Evolutionary conservation across 1,140 invertebrate species (phyloP).

Genomic region (Cryptotermes secundus): DNA sequence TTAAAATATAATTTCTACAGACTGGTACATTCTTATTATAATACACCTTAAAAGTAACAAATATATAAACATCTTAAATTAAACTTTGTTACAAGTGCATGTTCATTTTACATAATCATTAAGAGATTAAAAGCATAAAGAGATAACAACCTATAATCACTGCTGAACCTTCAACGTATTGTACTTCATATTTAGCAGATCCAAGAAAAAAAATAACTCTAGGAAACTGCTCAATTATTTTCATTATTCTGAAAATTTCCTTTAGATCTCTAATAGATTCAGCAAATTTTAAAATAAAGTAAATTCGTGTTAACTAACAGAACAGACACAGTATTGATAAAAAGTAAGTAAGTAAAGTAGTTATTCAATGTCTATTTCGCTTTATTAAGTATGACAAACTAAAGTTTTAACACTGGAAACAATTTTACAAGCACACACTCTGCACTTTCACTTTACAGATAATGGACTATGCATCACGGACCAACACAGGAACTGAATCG

Average conservation of each 20-base stretch:
- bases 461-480: neutral
- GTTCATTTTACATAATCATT: neutral
- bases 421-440: neutral
- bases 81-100: neutral
- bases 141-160: neutral
- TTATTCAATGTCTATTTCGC: neutral
- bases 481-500: neutral
- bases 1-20: slow-evolving; percentile 3
- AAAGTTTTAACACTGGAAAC: neutral
- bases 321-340: neutral
- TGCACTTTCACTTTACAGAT: neutral
- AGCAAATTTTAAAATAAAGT: neutral
- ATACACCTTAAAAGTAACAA: neutral
- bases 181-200: neutral
- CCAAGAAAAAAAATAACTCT: neutral
- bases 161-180: neutral
- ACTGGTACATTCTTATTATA: neutral
- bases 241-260: neutral
- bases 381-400: neutral
- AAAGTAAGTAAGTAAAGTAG: too few relatives aligned
- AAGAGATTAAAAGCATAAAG: neutral
- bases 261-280: neutral
- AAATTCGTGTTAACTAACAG: neutral
- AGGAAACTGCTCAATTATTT: neutral
- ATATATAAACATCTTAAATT: neutral